A percentile compares a stretch with the other conserved stretches of the same genome.
phyloP scores from a whole-genome alignment of 1,140 invertebrate species.

The Hylyphantes graminicola region DNA sequence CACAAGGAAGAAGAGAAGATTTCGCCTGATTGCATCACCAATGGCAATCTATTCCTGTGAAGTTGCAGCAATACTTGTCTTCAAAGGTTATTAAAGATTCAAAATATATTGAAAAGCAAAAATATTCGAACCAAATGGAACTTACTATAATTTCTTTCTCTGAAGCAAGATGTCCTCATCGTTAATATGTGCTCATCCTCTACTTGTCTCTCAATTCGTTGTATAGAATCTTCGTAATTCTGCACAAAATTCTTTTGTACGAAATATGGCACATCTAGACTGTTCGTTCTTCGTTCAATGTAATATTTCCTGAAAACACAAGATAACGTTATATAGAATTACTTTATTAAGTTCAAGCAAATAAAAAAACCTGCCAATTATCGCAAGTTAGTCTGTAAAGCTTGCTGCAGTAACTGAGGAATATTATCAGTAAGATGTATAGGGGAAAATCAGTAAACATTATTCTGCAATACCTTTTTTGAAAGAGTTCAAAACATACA shows the following conservation, averaged over 20 bases:
- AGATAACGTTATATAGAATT: background rate
- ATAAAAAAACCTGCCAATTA: background rate
- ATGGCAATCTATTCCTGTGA: no score
- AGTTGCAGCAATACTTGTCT: no score
- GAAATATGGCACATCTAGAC: slow-evolving; percentile 46
- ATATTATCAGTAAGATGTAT: background rate
- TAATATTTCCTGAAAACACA: slow-evolving; percentile 45
- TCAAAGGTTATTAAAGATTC: no score
- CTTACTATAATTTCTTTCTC: slow-evolving; percentile 60
- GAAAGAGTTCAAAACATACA: no score
- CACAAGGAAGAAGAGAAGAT: no score
- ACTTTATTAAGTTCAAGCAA: no score
- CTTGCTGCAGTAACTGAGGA: background rate
- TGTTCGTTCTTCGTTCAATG: slow-evolving; percentile 43
- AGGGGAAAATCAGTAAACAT: no score
- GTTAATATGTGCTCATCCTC: slow-evolving; percentile 48
- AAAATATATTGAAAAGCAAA: no score
- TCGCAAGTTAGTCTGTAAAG: background rate
- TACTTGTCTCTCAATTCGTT: slow-evolving; percentile 37
- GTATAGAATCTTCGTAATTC: slow-evolving; percentile 4
- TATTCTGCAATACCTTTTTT: no score
- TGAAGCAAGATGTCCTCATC: slow-evolving; percentile 46
- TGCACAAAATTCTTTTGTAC: slow-evolving; percentile 40
- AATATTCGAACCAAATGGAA: background rate
- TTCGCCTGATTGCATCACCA: no score